Evolutionary conservation across 2,797 vertebrate species (phyloP), one percentile per base, ranked within the genome.

Genomic region (Sebastes minor): DNA sequence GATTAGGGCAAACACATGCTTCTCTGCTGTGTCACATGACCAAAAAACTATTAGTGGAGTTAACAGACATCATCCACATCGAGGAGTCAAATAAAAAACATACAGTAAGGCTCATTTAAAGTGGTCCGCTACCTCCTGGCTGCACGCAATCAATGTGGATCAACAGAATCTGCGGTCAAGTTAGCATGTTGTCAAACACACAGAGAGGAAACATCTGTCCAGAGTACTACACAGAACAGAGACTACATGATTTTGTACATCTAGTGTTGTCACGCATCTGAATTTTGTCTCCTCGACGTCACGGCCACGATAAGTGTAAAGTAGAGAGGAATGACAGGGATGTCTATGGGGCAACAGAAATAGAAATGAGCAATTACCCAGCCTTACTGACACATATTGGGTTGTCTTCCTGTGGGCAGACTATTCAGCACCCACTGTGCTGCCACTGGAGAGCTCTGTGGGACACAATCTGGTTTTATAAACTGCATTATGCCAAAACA

Each of bases 291-390:
- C 14, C 66, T 67, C 66, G 62, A 80, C 60, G 59, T 69, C 28
- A 78, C 13, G 27, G 71, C 35, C 28, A 60, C 49, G 52, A 63
- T 62, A 33, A 66, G 32, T 27, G 8, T 42, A 30, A 30, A 56
- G 10, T 61, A 22, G 63, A 77, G 56, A 74, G 55, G 49, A 53
- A 14, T 49, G 78, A 74, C 81, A 79, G 70, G 28, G 63, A 71
- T 53, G 78, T 87, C 78, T 80, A 25, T 8, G 33, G 33, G 63
- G 65, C 3, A 66, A 78, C 84, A 62, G 46, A 86, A 78, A 88
- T 72, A 85, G 84, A 89, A 85, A 86, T 75, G 72, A 88, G 74
- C 76, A 81, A 83, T 84, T 70, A 89, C 61, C 57, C 86, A 76
- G 66, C 33, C 72, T 72, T 16, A 64, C 74, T 74, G 82, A 80